Base-by-base conservation (phyloP, 1,140 invertebrate genomes). In the Holcopasites calliopsidis region DNA sequence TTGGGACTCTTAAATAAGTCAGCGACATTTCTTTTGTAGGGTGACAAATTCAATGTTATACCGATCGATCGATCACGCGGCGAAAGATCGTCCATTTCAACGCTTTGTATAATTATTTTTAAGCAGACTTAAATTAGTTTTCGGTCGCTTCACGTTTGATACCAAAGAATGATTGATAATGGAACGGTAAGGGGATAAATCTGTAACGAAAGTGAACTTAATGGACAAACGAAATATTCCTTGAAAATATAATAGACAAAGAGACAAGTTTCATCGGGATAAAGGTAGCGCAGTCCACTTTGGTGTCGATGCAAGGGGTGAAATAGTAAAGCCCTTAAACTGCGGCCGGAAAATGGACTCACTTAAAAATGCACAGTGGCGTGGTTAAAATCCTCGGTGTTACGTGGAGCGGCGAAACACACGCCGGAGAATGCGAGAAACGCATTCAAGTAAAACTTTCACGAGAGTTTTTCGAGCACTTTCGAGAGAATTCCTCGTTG, bases 361-460 rank as follows among this genome's bases (percentile, higher is more conserved):
- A 47, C 11, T 72, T 64, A 72, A 72, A 72, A 72, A 72, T 72
- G 26, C 40, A 72, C 35, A 38, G 16, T 21, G 6, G 40, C 44
- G 44, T 18, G 35, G 70, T 52, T 42, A 35, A 52, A 72, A 62
- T 26, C 16, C 13, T 21, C 7, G 35, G 33, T 40, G 47, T 35
- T 33, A 28, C 44, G 50, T 18, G 52, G n/a, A 16, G 5, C 21
- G 47, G 33, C 26, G 38, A 49, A 62, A 62, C 58, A 50, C 47
- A 50, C 26, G 7, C 26, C 47, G 23, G 47, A 13, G 70, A 72
- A 72, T 72, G 47, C 70, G 47, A 72, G 61, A 72, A 72, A 72
- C 60, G 70, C 44, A 35, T 72, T 72, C 64, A 64, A 64, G 58
- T 72, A 72, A 72, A 72, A 72, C 58, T 72, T 72, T 72, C 21